Evolutionary conservation across 2,113 vertebrate species (phyloP), one percentile per base, ranked within the genome.

Genomic region (Myocastor coypus): DNA sequence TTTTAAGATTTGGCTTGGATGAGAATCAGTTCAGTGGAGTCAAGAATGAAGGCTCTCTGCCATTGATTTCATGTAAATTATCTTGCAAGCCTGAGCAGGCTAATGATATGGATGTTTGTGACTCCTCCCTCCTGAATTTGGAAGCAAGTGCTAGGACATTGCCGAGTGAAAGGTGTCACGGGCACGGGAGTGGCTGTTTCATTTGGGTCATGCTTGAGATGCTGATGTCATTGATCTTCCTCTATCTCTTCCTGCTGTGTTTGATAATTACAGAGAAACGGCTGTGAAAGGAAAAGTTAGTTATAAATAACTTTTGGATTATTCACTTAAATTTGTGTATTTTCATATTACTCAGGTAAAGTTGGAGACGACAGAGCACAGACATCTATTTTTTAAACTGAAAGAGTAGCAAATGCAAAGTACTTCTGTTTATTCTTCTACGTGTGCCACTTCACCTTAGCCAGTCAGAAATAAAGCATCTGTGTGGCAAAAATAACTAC

Each of bases 291-390:
- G 87, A 84, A 83, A 92, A 91, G 80, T 73, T 66, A 80, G 78
- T 95, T 55, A 59, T 61, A 86, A 92, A 32, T 94, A 37, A 77
- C 83, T 28, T 97, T 92, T 66, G 26, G 46, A 94, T 94, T 92
- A 90, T 86, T 71, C 37, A 66, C 80, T 89, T 96, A 78, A 92
- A 90, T 78, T 97, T 91, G 66, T 84, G 89, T 97, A 95, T 97
- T 97, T 98, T 94, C 95, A 94, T 97, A 96, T 96, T 96, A 97
- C 98, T 98, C 98, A 98, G 98, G 98, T 98, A 98, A 98, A 98
- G 97, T 94, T 98, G 97, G 87, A 92, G 95, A 92, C 96, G 98
- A 96, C 85, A 98, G 90, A 98, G 98, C 98, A 98, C 98, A 98
- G 98, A 95, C 93, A 88, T 95, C 85, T 96, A 90, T 97, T 97